phyloP scores from a whole-genome alignment of 2,888 invertebrate species.

The Melanchra persicariae region DNA sequence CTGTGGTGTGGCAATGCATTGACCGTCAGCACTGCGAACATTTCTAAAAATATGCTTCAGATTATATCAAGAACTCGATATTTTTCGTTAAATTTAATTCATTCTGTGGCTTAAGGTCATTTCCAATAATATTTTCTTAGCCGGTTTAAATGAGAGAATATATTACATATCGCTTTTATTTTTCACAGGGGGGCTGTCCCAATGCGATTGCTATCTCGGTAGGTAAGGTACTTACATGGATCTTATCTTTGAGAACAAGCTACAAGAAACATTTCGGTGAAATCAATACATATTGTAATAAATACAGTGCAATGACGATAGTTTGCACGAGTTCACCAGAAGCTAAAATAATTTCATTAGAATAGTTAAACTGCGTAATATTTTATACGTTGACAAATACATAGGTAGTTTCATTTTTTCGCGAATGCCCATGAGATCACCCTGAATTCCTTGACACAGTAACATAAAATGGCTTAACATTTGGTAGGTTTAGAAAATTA shows the following conservation, averaged over 20 bases:
- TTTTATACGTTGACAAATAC: background rate
- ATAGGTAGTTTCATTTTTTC: conserved; percentile 2
- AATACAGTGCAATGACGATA: background rate
- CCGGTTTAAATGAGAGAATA: conserved; percentile 29
- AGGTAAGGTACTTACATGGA: background rate
- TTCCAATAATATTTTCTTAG: conserved; percentile 35
- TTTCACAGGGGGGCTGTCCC: conserved; percentile 25
- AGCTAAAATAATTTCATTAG: background rate
- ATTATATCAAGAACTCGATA: conserved; percentile 37
- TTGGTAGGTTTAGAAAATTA: conserved; percentile 2
- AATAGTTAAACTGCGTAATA: background rate
- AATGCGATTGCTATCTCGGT: background rate
- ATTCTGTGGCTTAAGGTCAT: conserved; percentile 25
- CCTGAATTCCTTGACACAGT: conserved; percentile 42
- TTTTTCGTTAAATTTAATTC: conserved; percentile 25
- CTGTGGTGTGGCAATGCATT: conserved; percentile 7
- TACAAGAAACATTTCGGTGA: background rate
- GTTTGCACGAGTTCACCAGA: no score
- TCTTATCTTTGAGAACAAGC: background rate
- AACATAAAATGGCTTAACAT: conserved; percentile 30
- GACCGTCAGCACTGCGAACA: background rate
- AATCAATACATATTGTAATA: background rate
- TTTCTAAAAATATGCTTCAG: conserved; percentile 35
- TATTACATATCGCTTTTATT: conserved; percentile 17
- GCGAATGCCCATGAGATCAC: conserved; percentile 27